Base-by-base conservation (phyloP, 2,888 invertebrate genomes). In the Orthosia gothica region DNA sequence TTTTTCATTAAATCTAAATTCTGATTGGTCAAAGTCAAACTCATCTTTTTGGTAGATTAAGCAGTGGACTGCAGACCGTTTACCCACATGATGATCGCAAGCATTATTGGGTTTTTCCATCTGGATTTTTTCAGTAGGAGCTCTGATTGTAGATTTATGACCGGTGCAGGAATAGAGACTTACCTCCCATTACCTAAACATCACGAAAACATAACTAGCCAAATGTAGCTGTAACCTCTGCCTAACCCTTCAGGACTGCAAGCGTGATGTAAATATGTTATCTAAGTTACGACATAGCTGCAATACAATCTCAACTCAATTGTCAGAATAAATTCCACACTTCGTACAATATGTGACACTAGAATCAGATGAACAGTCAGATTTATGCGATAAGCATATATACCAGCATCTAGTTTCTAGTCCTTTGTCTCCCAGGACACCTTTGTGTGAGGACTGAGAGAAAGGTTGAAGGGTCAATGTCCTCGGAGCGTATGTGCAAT, bases 381-480 rank as follows among this genome's bases (percentile, higher is more conserved):
- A 76, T 76, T 66, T 83, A 70, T 74, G 54, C n/a, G 61, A 70
- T 65, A 76, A 63, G 74, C 32, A 32, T 32, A 32, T 32, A 77
- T 67, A 63, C 45, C 68, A 52, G 62, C 59, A 55, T 83, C 62
- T 72, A 58, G 70, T 70, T 61, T 55, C 70, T 32, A 70, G 62
- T 40, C 77, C 74, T 75, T 83, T 85, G 80, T 76, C 69, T 79
- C 64, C 57, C 45, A 66, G 58, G 26, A 68, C 40, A 82, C 82
- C 78, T 84, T 68, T 79, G 74, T 70, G 50, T 26, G 18, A 58
- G 23, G 5, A 55, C 40, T 45, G 47, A 26, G 63, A 52, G 68
- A 75, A 73, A 76, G 74, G 64, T 68, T 61, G 64, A 54, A 4
- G 67, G 79, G 62, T 66, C 65, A 76, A 64, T 18, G 20, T 61